Evolutionary conservation across 2,113 vertebrate species (phyloP), one percentile per base, ranked within the genome.

Genomic region (Crotalus viridis): DNA sequence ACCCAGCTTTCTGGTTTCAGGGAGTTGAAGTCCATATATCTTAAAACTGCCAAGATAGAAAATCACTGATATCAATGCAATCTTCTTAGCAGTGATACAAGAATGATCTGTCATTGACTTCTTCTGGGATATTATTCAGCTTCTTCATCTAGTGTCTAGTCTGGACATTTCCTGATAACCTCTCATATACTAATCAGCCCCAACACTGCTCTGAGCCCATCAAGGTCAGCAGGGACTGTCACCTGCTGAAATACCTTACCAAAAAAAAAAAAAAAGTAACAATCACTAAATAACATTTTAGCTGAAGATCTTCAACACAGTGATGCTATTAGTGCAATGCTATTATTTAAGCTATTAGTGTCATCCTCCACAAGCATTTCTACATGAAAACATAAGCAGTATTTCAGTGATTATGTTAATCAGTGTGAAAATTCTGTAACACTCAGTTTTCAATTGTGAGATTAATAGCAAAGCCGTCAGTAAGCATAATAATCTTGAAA

Each of bases 381-480:
- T 51, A 26, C 69, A 54, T 85, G 59, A 92, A 54, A 93, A 39
- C 89, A 87, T 54, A 93, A 64, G 54, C 43, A 94, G 54, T 52
- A 19, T 92, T 92, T 87, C 74, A 90, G 24, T 85, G 94, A 54
- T 93, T 85, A 88, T 61, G 9, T 69, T 93, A 90, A 81, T 81
- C 74, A 43, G 33, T 81, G 33, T 81, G 89, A 93, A 94, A 93
- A 93, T 88, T 94, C 57, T 89, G 93, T 91, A 91, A 89, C 87
- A 94, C 88, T 93, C 39, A 26, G 9, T 87, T 94, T 88, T 91
- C 88, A 93, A 81, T 26, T 87, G 56, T 85, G 6, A 89, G 93
- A 39, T 93, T 88, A 87, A 61, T 46, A 88, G 88, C 24, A 69
- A 56, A 91, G 92, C 52, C 69, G 51, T 93, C 26, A 56, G n/a